Conservation (phyloP, 2,888 invertebrate species). For the Harpagoxenus sublaevis region DNA sequence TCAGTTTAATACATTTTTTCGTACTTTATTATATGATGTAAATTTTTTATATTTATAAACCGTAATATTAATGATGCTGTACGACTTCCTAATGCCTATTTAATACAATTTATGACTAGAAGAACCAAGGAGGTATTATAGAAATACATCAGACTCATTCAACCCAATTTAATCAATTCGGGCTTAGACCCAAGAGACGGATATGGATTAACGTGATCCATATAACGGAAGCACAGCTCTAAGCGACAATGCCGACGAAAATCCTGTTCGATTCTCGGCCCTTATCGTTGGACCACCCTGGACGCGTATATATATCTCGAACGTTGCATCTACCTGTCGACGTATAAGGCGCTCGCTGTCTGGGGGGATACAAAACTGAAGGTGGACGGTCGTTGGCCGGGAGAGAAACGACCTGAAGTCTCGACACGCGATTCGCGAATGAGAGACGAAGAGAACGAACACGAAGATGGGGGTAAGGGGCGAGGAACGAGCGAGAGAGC, state of each 20-base stretch:
- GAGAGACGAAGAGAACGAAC: slow-evolving; percentile 23
- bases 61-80: not conserved
- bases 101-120: not conserved
- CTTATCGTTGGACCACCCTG: slow-evolving; percentile 51
- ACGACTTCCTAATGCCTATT: not conserved
- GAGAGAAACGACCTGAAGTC: slow-evolving; percentile 74
- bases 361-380: slow-evolving; percentile 60
- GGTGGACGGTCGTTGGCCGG: slow-evolving; percentile 74
- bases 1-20: not conserved
- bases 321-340: slow-evolving; percentile 56
- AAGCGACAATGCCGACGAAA: slow-evolving; percentile 5
- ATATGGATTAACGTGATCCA: not conserved
- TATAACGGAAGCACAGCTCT: slow-evolving; percentile 2
- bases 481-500: slow-evolving; percentile 30
- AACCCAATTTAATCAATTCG: slow-evolving; percentile 20
- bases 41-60: not conserved
- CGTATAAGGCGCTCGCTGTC: slow-evolving; percentile 53
- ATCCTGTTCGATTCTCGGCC: not conserved
- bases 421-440: slow-evolving; percentile 31
- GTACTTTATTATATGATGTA: not conserved
- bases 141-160: slow-evolving; percentile 9
- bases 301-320: slow-evolving; percentile 49
- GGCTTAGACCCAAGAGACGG: slow-evolving; percentile 4
- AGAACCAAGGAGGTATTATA: not conserved
- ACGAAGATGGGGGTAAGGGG: not conserved